These are phyloP conservation scores for Siniperca obscura DNA, from an alignment of 2,797 vertebrate genomes.

Conservation along the genomic window DNA sequence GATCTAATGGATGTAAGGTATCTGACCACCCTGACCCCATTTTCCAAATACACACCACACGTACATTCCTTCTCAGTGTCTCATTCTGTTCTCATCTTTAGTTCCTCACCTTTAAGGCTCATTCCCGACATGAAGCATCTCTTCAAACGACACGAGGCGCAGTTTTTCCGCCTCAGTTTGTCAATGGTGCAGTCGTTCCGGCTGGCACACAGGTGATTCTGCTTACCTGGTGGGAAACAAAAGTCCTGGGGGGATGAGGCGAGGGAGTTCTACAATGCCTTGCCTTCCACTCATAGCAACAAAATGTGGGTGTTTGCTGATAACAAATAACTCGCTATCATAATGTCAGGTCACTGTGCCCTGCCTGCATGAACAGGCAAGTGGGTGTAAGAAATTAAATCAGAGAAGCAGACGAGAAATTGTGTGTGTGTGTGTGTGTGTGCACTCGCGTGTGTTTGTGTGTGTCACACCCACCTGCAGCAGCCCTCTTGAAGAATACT, in stretches of 20 bases:
- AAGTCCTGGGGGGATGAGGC: constrained; percentile 20
- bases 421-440: constrained; percentile 7
- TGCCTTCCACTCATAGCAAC: constrained; percentile 63
- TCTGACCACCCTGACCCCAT: constrained; percentile 23
- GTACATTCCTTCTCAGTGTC: neutral
- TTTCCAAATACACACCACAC: constrained; percentile 12
- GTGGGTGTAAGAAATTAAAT: constrained; percentile 77
- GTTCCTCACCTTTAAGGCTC: constrained; percentile 91
- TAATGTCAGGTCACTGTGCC: constrained; percentile 75
- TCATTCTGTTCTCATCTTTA: neutral
- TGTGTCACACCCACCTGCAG: constrained; percentile 88
- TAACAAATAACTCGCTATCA: constrained; percentile 65
- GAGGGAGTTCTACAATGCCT: constrained; percentile 36
- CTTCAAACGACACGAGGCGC: constrained; percentile 93
- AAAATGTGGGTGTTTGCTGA: constrained; percentile 71
- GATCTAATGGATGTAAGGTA: constrained; percentile 23
- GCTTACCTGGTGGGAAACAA: constrained; percentile 87
- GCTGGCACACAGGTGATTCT: constrained; percentile 97
- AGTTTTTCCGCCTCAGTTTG: constrained; percentile 96
- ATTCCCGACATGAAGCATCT: constrained; percentile 96
- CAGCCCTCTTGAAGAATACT: constrained; percentile 97
- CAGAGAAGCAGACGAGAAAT: constrained; percentile 24
- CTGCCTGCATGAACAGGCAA: constrained; percentile 46
- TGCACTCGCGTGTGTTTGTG: neutral
- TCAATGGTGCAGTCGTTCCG: constrained; percentile 97